A percentile compares a stretch with the other conserved stretches of the same genome.
phyloP scores from a whole-genome alignment of 2,888 invertebrate genomes.

The Limnephilus marmoratus region DNA sequence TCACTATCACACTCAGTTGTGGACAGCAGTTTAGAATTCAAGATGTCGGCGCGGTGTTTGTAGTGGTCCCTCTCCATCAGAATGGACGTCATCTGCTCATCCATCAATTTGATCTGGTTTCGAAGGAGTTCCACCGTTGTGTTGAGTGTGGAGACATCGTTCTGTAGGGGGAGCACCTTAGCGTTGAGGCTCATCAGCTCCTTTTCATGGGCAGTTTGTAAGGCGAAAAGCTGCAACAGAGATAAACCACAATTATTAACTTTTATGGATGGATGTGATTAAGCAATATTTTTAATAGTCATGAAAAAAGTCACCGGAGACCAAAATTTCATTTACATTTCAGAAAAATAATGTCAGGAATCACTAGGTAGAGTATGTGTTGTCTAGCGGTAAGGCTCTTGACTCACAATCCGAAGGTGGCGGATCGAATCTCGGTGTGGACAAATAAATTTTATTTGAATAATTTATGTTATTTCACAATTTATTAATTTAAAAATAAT shows the following conservation, averaged over 20 bases:
- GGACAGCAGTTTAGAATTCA: constrained; percentile 55
- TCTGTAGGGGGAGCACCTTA: constrained; percentile 78
- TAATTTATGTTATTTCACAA: too few species aligned
- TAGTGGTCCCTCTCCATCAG: constrained; percentile 78
- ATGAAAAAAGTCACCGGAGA: too few species aligned
- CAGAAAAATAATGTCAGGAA: too few species aligned
- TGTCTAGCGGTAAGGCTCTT: too few species aligned
- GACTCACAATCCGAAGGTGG: too few species aligned
- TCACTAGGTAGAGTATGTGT: too few species aligned
- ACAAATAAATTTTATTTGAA: too few species aligned
- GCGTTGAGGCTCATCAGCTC: constrained; percentile 83
- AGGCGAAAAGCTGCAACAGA: constrained; percentile 82
- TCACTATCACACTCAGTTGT: constrained; percentile 65
- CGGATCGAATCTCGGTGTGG: too few species aligned
- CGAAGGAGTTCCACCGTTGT: constrained; percentile 75
- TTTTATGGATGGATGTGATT: too few species aligned
- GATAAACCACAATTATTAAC: not conserved
- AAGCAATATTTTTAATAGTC: too few species aligned
- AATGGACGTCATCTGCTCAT: constrained; percentile 75
- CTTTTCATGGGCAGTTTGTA: constrained; percentile 84
- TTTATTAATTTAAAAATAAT: too few species aligned
- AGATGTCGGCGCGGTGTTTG: constrained; percentile 71
- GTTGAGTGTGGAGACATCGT: constrained; percentile 79
- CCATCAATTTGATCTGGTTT: constrained; percentile 70
- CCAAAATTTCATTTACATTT: too few species aligned